Evolutionary conservation across 2,113 vertebrate genomes (phyloP).

Genomic region (Cyprinodon tularosa): DNA sequence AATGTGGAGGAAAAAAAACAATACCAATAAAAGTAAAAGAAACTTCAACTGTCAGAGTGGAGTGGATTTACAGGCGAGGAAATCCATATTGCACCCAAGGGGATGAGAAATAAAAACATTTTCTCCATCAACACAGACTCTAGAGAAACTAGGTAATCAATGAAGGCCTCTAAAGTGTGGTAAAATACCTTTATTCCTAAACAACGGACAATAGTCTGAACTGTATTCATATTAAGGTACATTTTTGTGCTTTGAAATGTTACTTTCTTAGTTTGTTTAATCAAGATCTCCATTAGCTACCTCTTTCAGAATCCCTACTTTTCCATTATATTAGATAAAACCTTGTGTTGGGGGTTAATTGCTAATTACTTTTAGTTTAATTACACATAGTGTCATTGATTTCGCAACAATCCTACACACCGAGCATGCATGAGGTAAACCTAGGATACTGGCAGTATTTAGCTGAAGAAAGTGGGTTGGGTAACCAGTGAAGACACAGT

Average conservation of each 20-base stretch:
- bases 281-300: no score
- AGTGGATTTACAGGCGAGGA: conserved; percentile 2
- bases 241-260: neutral
- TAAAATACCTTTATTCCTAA: neutral
- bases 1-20: neutral
- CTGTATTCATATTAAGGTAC: neutral
- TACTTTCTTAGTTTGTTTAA: neutral
- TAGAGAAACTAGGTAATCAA: neutral
- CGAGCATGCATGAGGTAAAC: no score
- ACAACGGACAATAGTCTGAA: neutral
- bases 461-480: no score
- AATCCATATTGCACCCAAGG: conserved; percentile 6
- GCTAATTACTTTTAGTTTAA: no score
- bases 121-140: conserved; percentile 10
- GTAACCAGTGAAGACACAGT: no score
- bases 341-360: no score
- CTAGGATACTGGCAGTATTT: no score
- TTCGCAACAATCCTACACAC: no score
- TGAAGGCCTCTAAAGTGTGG: neutral
- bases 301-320: no score
- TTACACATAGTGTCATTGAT: no score
- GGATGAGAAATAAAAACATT: neutral
- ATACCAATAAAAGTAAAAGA: neutral
- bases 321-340: no score
- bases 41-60: neutral